Evolutionary conservation across 2,888 invertebrate genomes (phyloP).

Genomic region (Nineta flava): DNA sequence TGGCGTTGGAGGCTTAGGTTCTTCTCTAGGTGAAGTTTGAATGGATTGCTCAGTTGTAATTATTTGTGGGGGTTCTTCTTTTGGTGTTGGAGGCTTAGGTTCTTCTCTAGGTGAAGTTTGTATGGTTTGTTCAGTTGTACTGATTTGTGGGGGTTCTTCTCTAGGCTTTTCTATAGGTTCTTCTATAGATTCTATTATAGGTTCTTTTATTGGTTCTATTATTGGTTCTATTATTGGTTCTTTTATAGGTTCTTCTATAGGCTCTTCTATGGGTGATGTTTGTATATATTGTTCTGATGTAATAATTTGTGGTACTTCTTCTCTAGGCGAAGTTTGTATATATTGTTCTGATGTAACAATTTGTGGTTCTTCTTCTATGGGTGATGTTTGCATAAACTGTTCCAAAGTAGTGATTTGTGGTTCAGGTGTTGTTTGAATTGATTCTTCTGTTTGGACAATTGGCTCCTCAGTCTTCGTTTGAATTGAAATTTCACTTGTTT

Average conservation of each 20-base stretch:
- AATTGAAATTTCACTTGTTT: slow-evolving; percentile 26
- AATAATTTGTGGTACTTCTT: too few relatives aligned
- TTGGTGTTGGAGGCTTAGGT: background rate
- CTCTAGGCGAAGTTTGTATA: slow-evolving; percentile 44
- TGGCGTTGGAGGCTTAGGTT: background rate
- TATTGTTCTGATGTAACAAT: slow-evolving; percentile 23
- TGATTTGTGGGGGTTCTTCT: slow-evolving; percentile 10
- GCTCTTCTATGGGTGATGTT: too few relatives aligned
- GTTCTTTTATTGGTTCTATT: too few relatives aligned
- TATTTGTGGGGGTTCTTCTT: slow-evolving; percentile 10
- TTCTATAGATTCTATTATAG: too few relatives aligned
- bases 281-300: too few relatives aligned
- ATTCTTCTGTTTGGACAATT: slow-evolving; percentile 18
- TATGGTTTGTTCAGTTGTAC: slow-evolving; percentile 26
- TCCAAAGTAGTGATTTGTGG: slow-evolving; percentile 15
- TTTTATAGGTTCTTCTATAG: too few relatives aligned
- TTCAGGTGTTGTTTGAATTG: slow-evolving; percentile 23
- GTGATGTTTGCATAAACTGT: slow-evolving; percentile 21
- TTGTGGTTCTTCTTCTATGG: slow-evolving; percentile 13
- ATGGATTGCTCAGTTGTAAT: slow-evolving; percentile 25
- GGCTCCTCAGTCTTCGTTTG: slow-evolving; percentile 19
- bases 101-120: slow-evolving; percentile 45
- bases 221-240: too few relatives aligned
- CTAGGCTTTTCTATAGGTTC: background rate
- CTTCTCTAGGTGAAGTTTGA: slow-evolving; percentile 45